Evolutionary conservation across 2,888 invertebrate genomes (phyloP), one percentile per base, ranked within the genome.

Genomic region (Eristalis arbustorum): DNA sequence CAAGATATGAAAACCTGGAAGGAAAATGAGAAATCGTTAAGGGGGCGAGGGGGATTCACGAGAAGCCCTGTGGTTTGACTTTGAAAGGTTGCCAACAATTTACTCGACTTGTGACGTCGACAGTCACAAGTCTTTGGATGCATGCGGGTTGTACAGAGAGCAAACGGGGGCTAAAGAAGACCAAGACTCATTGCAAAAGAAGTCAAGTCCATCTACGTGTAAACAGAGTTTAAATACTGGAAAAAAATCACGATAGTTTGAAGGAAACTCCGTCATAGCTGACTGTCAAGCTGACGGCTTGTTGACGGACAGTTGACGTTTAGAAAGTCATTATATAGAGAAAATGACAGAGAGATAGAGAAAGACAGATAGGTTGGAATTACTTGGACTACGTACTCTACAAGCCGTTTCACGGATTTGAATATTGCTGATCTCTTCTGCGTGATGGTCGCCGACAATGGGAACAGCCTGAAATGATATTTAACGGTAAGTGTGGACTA

Each of bases 1-100:
- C 99, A 99, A 11, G 98, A 96, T 88, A 98, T 96, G 91, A 99
- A 97, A 6, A 92, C 90, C 91, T 91, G 61, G 1, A n/a, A 79
- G 42, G 13, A 22, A 59, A 5, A 23, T 8, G 66, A 57, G 5
- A 23, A 22, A 25, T 37, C 57, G 25, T 37, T 14, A 31, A 66
- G 31, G 37, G 18, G 23, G 14, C 34, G 14, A 76, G 28, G n/a
- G 28, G 34, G 49, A 68, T 11, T 13, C 59, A 13, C 1, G 59
- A 18, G 49, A 18, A 2, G 18, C 49, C 49, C 18, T 49, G 49
- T 18, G 8, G 49, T 18, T 49, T 49, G 49, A 49, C 49, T 18
- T 49, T 18, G 49, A 18, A 49, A 49, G 18, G n/a, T 6, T 49
- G n/a, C 18, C 49, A 49, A 18, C 8, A 13, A 1, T 31, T 31